A percentile compares a stretch with the other conserved stretches of the same genome.
Evolutionary conservation across 1,140 invertebrate genomes (phyloP).

Genomic region (Drosophila bocki): DNA sequence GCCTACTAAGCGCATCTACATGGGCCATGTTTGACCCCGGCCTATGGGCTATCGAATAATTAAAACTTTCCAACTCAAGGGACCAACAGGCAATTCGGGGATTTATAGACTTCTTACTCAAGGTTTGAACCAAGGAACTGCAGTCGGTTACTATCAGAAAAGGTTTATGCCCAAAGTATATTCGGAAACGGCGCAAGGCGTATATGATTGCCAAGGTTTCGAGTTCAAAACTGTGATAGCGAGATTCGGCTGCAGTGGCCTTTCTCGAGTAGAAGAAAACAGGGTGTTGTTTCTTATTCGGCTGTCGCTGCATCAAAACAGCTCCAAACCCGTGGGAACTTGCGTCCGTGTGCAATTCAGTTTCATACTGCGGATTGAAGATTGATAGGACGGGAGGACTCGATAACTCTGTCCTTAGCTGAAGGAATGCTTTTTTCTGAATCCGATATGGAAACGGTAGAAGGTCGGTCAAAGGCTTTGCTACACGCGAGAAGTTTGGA

Average conservation of each 20-base stretch:
- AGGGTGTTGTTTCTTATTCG: constrained; percentile 1
- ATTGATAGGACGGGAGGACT: too few relatives aligned
- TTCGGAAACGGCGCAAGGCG: neutral
- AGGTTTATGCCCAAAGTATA: constrained; percentile 1
- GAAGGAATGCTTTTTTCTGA: too few relatives aligned
- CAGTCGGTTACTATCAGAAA: constrained; percentile 19
- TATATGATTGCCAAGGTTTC: constrained; percentile 1
- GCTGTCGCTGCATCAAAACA: neutral
- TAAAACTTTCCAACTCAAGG: neutral
- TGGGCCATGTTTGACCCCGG: neutral
- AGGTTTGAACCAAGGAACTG: constrained; percentile 6
- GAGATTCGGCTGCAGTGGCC: neutral
- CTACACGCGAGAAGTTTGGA: too few relatives aligned
- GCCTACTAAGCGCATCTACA: neutral
- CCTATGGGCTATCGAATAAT: neutral
- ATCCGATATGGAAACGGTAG: too few relatives aligned
- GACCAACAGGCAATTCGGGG: neutral
- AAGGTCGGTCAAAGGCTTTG: too few relatives aligned
- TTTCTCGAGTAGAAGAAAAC: constrained; percentile 12
- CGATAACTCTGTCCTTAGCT: too few relatives aligned
- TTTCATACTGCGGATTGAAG: too few relatives aligned
- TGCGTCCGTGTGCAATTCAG: too few relatives aligned
- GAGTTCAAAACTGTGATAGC: neutral
- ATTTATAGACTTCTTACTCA: constrained; percentile 10
- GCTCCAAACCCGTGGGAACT: too few relatives aligned